Evolutionary conservation across 2,113 vertebrate genomes (phyloP).

Genomic region (Bos javanicus): DNA sequence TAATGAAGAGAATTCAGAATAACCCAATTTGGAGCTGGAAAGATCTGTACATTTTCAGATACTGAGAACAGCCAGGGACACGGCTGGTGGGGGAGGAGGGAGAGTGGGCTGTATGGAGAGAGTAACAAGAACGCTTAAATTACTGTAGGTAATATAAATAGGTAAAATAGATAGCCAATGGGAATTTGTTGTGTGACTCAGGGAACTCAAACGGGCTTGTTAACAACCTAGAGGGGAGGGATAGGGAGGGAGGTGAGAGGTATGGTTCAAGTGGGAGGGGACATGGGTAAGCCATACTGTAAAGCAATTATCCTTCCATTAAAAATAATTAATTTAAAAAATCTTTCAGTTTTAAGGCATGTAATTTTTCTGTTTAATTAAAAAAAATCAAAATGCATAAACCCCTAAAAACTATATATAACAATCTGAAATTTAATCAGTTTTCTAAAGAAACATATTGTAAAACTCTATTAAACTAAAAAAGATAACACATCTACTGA

Average conservation of each 20-base stretch:
- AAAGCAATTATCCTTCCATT: not conserved
- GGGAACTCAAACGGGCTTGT: not conserved
- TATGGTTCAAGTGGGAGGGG: not conserved
- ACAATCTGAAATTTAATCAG: not conserved
- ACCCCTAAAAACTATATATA: not conserved
- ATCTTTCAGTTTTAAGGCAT: not conserved
- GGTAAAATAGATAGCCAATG: not conserved
- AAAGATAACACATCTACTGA: not conserved
- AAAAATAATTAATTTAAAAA: not conserved
- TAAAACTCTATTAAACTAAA: slow-evolving; percentile 12
- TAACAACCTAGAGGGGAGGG: not conserved
- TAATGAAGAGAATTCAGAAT: not conserved
- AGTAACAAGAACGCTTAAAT: not conserved
- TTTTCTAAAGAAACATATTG: not conserved
- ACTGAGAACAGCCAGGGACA: not conserved
- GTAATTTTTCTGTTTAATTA: not conserved
- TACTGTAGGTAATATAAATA: not conserved
- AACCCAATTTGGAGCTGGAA: not conserved
- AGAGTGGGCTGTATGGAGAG: not conserved
- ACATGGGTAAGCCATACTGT: not conserved
- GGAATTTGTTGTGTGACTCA: not conserved
- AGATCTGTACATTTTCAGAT: not conserved
- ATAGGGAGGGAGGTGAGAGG: not conserved
- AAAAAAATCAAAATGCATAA: not conserved
- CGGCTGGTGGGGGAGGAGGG: not conserved